A percentile compares a stretch with the other conserved stretches of the same genome.
These are phyloP conservation scores for Pavo muticus DNA, from an alignment of 2,113 vertebrate genomes.

Conservation along the genomic window DNA sequence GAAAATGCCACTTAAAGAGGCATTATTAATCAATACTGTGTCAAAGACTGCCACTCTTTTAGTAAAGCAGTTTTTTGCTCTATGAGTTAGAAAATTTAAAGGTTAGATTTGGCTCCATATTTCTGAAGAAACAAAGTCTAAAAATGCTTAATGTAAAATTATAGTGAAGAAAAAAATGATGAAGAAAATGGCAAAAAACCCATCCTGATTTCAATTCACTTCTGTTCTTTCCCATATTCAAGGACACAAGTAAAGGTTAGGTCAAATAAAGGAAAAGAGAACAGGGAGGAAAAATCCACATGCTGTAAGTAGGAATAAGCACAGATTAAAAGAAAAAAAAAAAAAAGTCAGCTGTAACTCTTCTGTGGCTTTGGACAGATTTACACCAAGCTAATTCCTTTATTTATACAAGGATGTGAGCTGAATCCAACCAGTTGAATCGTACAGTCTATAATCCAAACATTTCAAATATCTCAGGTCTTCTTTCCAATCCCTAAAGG, in stretches of 20 bases:
- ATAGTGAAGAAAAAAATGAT: not conserved
- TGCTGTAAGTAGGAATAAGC: not conserved
- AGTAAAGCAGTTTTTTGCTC: not conserved
- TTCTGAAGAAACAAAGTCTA: not conserved
- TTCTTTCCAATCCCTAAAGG: not conserved
- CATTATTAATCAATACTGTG: not conserved
- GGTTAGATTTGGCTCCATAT: not conserved
- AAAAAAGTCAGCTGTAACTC: not conserved
- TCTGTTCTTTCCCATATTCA: slow-evolving; percentile 12
- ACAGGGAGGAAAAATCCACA: not conserved
- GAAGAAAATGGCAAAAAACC: not conserved
- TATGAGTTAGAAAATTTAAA: not conserved
- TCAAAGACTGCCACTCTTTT: not conserved
- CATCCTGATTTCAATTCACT: not conserved
- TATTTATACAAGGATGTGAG: slow-evolving; percentile 32
- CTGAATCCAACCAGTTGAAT: not conserved
- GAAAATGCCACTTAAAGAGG: not conserved
- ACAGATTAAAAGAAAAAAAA: not conserved
- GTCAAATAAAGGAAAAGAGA: not conserved
- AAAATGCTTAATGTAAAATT: not conserved
- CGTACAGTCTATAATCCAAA: not conserved
- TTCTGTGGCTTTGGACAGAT: not conserved
- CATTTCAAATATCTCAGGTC: not conserved
- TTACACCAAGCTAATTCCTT: slow-evolving; percentile 11
- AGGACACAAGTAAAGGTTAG: not conserved